Percentiles rank a stretch among this genome's conserved stretches.
Evolutionary conservation across 2,888 invertebrate species (phyloP).

Genomic region (Callyntrura guangdongensis): DNA sequence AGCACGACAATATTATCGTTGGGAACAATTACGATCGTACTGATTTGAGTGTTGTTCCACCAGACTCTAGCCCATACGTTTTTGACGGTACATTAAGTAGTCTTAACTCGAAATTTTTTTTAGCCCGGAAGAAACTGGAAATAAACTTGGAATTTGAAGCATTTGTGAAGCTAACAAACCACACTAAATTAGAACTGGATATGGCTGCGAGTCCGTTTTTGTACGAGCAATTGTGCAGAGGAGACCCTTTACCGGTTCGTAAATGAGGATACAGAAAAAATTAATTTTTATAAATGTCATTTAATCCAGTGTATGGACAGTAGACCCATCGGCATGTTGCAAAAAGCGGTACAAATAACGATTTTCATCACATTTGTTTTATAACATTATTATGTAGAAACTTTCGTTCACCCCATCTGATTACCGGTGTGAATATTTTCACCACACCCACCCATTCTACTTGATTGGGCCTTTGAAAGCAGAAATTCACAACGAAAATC

Average conservation of each 20-base stretch:
- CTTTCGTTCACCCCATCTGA: neutral
- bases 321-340: too few relatives aligned
- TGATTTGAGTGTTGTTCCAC: slow-evolving; percentile 46
- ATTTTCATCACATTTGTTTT: too few relatives aligned
- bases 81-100: slow-evolving; percentile 33
- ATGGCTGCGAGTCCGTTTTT: slow-evolving; percentile 58
- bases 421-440: slow-evolving; percentile 63
- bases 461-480: slow-evolving; percentile 74
- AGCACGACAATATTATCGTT: slow-evolving; percentile 60
- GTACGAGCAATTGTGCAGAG: slow-evolving; percentile 65
- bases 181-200: slow-evolving; percentile 20
- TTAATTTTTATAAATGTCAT: too few relatives aligned
- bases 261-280: neutral
- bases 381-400: neutral
- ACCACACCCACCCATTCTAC: slow-evolving; percentile 62
- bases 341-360: too few relatives aligned
- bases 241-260: slow-evolving; percentile 18
- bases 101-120: slow-evolving; percentile 16
- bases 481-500: slow-evolving; percentile 78
- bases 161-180: neutral
- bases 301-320: too few relatives aligned
- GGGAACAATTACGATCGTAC: slow-evolving; percentile 23
- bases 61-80: slow-evolving; percentile 69
- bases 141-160: slow-evolving; percentile 59
- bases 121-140: slow-evolving; percentile 7